A percentile compares a stretch with the other conserved stretches of the same genome.
These are phyloP conservation scores for Phaenicophaeus curvirostris DNA, from an alignment of 2,797 vertebrate genomes.

Conservation along the genomic window DNA sequence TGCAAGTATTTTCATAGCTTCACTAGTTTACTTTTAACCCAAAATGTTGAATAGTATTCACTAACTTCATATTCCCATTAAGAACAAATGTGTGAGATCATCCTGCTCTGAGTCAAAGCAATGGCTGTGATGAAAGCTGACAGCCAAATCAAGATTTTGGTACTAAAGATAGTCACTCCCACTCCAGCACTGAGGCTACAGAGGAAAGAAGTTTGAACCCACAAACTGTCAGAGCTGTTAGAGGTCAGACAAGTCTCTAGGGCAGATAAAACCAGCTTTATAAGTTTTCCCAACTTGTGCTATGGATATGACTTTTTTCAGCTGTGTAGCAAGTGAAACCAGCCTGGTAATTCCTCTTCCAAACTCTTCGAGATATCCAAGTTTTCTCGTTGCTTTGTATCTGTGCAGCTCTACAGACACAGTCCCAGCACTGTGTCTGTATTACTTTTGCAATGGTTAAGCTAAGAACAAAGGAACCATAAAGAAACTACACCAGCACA, in stretches of 20 bases:
- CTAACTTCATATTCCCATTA: not conserved
- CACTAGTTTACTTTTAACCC: not conserved
- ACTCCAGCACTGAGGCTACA: not conserved
- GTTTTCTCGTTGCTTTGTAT: not conserved
- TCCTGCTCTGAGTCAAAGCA: not conserved
- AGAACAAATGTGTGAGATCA: not conserved
- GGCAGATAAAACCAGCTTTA: constrained; percentile 6
- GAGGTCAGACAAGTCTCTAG: not conserved
- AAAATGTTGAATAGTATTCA: not conserved
- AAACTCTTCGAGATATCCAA: not conserved
- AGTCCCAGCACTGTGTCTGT: too few relatives aligned
- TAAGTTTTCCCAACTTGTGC: not conserved
- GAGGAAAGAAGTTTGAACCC: not conserved
- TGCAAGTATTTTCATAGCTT: not conserved
- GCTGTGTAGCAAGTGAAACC: not conserved
- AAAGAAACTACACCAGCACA: not conserved
- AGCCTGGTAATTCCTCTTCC: not conserved
- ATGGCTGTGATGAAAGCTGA: constrained; percentile 30
- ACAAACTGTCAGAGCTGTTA: not conserved
- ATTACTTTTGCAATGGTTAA: not conserved
- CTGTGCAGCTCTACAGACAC: not conserved
- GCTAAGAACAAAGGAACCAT: not conserved
- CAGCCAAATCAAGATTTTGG: constrained; percentile 19
- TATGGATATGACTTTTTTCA: not conserved
- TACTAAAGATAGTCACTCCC: not conserved